A percentile compares a stretch with the other conserved stretches of the same genome.
phyloP scores from a whole-genome alignment of 2,888 invertebrate species.

The Eristalinus aeneus region DNA sequence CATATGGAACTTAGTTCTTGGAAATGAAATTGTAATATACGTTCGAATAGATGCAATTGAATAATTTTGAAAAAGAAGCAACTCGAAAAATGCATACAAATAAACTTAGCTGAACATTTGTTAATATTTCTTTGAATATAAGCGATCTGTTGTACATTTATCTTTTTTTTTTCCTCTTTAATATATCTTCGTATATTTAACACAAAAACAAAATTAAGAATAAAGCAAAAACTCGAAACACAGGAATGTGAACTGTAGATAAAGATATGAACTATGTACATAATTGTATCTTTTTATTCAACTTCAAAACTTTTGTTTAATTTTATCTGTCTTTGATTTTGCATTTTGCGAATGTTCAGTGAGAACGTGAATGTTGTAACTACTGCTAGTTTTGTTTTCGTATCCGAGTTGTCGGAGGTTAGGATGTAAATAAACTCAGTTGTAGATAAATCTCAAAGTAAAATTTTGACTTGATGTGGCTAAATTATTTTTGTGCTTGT shows the following conservation, averaged over 20 bases:
- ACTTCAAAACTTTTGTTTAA: not conserved
- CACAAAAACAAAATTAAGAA: conserved; percentile 16
- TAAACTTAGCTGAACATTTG: conserved; percentile 41
- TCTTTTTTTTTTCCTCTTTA: not conserved
- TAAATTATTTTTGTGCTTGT: not conserved
- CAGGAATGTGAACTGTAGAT: conserved; percentile 61
- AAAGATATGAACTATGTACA: conserved; percentile 7
- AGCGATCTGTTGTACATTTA: conserved; percentile 47
- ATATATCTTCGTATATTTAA: not conserved
- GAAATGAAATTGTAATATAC: conserved; percentile 67
- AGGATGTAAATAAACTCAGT: not conserved
- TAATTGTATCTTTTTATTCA: not conserved
- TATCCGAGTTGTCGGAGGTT: not conserved
- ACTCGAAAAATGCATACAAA: conserved; percentile 45
- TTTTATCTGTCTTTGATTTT: conserved; percentile 15
- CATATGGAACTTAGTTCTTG: conserved; percentile 65
- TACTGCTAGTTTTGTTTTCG: not conserved
- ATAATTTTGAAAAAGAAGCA: not conserved
- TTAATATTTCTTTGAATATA: conserved; percentile 13
- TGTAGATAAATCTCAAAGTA: not conserved
- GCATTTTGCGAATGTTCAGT: conserved; percentile 54
- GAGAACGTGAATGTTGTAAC: conserved; percentile 41
- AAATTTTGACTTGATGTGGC: not conserved
- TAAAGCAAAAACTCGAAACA: not conserved
- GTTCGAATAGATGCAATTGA: conserved; percentile 55